Conservation (phyloP, 2,797 vertebrate genomes). For the Menidia menidia region DNA sequence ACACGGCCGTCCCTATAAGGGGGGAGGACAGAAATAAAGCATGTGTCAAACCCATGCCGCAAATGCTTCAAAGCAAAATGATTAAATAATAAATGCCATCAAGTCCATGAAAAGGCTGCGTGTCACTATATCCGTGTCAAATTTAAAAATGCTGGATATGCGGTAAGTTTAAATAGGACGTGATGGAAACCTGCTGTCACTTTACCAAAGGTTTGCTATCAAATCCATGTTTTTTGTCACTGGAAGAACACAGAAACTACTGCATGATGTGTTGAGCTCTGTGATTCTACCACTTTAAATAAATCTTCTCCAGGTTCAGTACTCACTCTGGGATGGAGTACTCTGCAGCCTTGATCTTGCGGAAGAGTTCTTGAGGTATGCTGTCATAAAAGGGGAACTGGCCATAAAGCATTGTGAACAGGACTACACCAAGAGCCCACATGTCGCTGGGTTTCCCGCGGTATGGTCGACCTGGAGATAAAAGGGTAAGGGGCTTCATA, state of each 20-base stretch:
- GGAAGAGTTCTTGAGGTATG: constrained; percentile 99
- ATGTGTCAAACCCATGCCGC: not conserved
- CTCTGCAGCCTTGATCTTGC: constrained; percentile 99
- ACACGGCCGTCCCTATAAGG: constrained; percentile 92
- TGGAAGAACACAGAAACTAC: not conserved
- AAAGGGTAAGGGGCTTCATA: not conserved
- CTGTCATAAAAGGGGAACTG: constrained; percentile 99
- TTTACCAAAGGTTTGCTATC: not conserved
- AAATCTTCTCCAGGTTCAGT: not conserved
- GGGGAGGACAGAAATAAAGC: not conserved
- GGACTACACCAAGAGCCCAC: constrained; percentile 98
- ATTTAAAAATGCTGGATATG: no score
- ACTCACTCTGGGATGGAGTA: constrained; percentile 99
- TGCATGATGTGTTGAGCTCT: not conserved
- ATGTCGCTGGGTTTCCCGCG: constrained; percentile 98
- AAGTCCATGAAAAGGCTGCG: not conserved
- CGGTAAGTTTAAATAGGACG: not conserved
- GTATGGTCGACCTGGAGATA: constrained; percentile 90
- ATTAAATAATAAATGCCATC: not conserved
- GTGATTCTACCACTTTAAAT: not conserved
- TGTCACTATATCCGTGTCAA: not conserved
- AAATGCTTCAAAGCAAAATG: not conserved
- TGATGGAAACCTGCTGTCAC: not conserved
- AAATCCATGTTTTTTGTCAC: not conserved
- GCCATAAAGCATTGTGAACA: constrained; percentile 99